Percentiles rank a stretch among this genome's conserved stretches.
Conservation (phyloP, 2,888 invertebrate species). For the Pyralis farinalis region DNA sequence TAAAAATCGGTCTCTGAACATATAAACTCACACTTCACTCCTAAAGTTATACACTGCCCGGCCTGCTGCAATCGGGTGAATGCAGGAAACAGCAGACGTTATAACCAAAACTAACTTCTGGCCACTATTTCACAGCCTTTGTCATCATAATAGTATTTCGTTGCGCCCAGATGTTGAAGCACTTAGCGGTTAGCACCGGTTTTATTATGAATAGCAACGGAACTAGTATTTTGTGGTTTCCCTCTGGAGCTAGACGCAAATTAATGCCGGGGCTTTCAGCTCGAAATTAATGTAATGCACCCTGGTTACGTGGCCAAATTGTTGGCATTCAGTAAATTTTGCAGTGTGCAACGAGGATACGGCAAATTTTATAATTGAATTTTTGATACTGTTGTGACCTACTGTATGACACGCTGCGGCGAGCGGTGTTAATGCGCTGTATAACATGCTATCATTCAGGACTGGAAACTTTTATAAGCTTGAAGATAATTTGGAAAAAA, state of each 20-base stretch:
- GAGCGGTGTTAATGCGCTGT: background rate
- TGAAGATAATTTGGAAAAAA: too few relatives aligned
- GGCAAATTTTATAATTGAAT: slow-evolving; percentile 62
- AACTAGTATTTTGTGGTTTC: slow-evolving; percentile 78
- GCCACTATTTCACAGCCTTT: slow-evolving; percentile 44
- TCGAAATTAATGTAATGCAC: slow-evolving; percentile 79
- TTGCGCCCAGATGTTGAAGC: slow-evolving; percentile 72
- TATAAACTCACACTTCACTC: background rate
- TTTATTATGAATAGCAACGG: slow-evolving; percentile 79
- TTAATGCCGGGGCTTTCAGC: slow-evolving; percentile 76
- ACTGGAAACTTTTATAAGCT: too few relatives aligned
- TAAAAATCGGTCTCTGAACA: too few relatives aligned
- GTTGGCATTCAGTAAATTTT: slow-evolving; percentile 68
- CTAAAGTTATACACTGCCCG: too few relatives aligned
- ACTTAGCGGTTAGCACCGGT: slow-evolving; percentile 74
- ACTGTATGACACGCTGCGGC: background rate
- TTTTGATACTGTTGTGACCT: slow-evolving; percentile 41
- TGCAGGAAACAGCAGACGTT: background rate
- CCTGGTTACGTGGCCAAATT: slow-evolving; percentile 71
- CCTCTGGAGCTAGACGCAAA: slow-evolving; percentile 71
- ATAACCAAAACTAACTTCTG: slow-evolving; percentile 16
- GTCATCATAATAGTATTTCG: slow-evolving; percentile 68
- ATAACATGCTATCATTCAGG: too few relatives aligned
- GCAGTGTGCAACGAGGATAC: slow-evolving; percentile 36
- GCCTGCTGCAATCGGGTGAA: background rate